Evolutionary conservation across 2,113 vertebrate genomes (phyloP), one percentile per base, ranked within the genome.

Genomic region (Dicrurus megarhynchus): DNA sequence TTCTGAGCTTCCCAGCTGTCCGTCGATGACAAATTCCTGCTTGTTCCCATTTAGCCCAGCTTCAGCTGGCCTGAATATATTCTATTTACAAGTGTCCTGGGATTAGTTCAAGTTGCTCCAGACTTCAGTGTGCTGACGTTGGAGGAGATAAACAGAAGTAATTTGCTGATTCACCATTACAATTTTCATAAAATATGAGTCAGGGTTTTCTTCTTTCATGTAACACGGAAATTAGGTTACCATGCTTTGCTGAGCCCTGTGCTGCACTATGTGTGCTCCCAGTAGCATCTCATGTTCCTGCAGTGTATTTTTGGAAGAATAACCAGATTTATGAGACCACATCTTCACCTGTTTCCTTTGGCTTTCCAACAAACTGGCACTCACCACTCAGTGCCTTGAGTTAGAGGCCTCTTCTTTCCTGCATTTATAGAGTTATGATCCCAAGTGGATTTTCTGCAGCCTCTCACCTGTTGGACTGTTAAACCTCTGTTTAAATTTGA

Each of bases 111-210:
- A 73, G 89, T 79, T 89, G 90, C 92, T 96, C 96, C 96, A 96
- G 95, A 96, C 93, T 92, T 89, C 83, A 50, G 60, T 0, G 15
- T 89, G 88, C 89, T 95, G 95, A 97, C 76, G 88, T 93, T 32
- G 84, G 77, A 96, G 88, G 90, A 90, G 76, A 94, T 79, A 68
- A 96, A 90, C 95, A 97, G 85, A 37, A 87, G 96, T 70, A 67
- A 94, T 97, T 95, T 97, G 93, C 95, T 97, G 96, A 97, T 86
- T 96, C 96, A 97, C 94, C 32, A 33, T 60, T 92, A 75, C 53
- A 41, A 90, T 96, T 95, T 95, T 68, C 94, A 95, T 96, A 89
- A 96, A 96, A 95, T 89, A 79, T 95, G 96, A 96, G 69, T 95
- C 96, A 96, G 96, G 95, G 32, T 93, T 96, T 96, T 96, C 76